Evolutionary conservation across 2,888 invertebrate species (phyloP), one percentile per base, ranked within the genome.

Genomic region (Hoplodrina ambigua): DNA sequence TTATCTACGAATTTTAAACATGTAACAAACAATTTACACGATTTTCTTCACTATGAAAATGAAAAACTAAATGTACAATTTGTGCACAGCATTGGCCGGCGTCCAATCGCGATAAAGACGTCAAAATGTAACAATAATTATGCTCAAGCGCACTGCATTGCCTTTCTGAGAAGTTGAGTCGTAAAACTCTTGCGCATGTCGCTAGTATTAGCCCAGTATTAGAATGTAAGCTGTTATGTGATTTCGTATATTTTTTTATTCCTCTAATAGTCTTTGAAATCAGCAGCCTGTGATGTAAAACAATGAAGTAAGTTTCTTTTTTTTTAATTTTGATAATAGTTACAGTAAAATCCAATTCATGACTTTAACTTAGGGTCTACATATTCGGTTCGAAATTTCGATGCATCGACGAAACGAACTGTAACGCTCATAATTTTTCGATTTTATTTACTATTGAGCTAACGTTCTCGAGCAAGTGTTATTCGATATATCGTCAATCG

Each of bases 111-210:
- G 62, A 71, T 72, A 72, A 63, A 77, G 74, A 69, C 75, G 62
- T 81, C 70, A 71, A 79, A 75, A 64, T 79, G 75, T 68, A 69
- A 72, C 80, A 68, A 72, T 72, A 52, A 80, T 69, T 72, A 72
- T 72, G 69, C 69, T 15, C 72, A 54, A 20, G 58, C 75, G 79
- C 69, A 77, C 52, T n/a, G 55, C 49, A 76, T 52, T 73, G 56
- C 70, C 75, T 72, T 78, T 76, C 80, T 69, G 53, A 66, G 80
- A 80, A 80, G 25, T 17, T 44, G 13, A 1, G 11, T 76, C 80
- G 76, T 80, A 76, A 80, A 72, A 76, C 59, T 70, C 49, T 55
- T 33, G 80, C 65, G 70, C 52, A 70, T 66, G 55, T 70, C 55
- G 58, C 57, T 15, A 50, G 63, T 55, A 67, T 64, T 58, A 61